Evolutionary conservation across 2,888 invertebrate genomes (phyloP).

Genomic region (Cheilosia vulpina): DNA sequence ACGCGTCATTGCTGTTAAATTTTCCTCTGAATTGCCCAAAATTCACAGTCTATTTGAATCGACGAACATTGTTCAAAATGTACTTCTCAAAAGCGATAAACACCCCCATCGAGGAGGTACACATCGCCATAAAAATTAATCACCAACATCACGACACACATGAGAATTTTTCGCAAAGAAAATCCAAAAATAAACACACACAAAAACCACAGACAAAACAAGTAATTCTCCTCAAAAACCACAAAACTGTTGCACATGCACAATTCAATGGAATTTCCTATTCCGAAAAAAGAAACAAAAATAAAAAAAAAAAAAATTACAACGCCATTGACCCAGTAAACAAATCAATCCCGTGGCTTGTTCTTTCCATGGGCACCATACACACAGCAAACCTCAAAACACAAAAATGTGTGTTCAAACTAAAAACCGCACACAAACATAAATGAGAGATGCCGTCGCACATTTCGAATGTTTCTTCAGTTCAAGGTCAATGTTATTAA

Average conservation of each 20-base stretch:
- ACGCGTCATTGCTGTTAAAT: not conserved
- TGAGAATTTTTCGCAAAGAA: constrained; percentile 19
- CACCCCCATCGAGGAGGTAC: constrained; percentile 9
- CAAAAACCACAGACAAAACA: constrained; percentile 14
- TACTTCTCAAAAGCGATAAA: not conserved
- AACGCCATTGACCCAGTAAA: constrained; percentile 54
- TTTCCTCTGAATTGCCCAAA: not conserved
- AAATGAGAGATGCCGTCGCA: too few relatives aligned
- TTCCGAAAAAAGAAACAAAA: constrained; percentile 3
- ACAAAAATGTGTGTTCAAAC: not conserved
- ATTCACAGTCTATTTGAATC: constrained; percentile 4
- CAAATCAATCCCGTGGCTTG: constrained; percentile 46
- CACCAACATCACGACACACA: constrained; percentile 15
- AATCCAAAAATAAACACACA: constrained; percentile 37
- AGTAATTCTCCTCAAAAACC: constrained; percentile 36
- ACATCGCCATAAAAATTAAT: not conserved
- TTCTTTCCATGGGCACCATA: not conserved
- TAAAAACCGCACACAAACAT: not conserved
- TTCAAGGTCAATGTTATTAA: constrained; percentile 52
- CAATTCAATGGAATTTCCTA: constrained; percentile 45
- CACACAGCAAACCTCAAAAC: not conserved
- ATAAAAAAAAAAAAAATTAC: constrained; percentile 9
- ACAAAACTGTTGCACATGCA: constrained; percentile 46
- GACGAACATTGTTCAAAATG: not conserved
- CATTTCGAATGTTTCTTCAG: constrained; percentile 1